phyloP scores from a whole-genome alignment of 2,888 invertebrate species.

The Hemaris fuciformis region DNA sequence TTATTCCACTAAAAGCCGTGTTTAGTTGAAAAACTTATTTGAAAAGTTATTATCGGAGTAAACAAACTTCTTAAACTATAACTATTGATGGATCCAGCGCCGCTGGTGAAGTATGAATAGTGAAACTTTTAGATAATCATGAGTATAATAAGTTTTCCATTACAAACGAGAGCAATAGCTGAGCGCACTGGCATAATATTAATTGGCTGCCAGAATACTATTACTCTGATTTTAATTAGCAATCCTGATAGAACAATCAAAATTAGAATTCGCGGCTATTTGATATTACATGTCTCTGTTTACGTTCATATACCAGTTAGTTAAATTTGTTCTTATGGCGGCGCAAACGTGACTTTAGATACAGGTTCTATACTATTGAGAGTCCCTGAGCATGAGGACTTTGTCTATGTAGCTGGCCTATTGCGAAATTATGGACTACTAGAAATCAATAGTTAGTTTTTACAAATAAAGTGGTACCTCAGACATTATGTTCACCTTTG shows the following conservation, averaged over 20 bases:
- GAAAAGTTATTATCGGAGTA: neutral
- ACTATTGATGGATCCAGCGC: neutral
- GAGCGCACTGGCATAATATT: neutral
- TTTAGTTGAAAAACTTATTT: neutral
- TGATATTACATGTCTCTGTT: neutral
- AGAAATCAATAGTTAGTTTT: no score
- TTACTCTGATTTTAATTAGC: neutral
- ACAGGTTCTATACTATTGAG: no score
- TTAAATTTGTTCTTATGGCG: no score
- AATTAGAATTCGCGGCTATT: neutral
- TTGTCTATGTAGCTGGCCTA: no score
- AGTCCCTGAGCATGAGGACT: no score
- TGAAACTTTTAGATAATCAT: neutral
- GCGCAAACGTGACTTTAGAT: no score
- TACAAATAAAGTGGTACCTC: no score
- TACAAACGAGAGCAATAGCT: neutral
- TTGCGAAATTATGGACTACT: no score
- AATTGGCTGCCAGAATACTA: neutral
- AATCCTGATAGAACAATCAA: no score
- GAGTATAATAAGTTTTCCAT: neutral
- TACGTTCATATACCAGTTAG: no score
- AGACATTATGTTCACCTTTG: no score
- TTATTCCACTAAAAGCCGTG: neutral
- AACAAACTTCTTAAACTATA: neutral
- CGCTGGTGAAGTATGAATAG: neutral